Base-by-base conservation (phyloP, 2,113 vertebrate genomes). In the Pelecanus crispus region DNA sequence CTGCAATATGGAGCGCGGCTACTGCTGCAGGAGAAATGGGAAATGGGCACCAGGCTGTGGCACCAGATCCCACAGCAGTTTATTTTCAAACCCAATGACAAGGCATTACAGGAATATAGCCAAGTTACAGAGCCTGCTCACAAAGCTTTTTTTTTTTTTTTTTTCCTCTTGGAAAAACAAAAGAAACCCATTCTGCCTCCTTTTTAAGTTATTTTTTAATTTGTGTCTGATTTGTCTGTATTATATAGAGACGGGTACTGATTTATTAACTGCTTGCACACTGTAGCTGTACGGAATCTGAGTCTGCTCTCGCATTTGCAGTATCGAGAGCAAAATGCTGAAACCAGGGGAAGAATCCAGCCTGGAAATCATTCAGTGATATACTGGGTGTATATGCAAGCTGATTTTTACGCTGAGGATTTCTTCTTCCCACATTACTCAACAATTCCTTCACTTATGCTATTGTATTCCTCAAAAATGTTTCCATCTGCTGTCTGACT, bases 401-500 rank as follows among this genome's bases (percentile, higher is more conserved):
- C 86, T 91, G 62, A 56, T 86, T 96, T 95, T 94, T 90, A 74
- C 92, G 88, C 83, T n/a, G 84, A 81, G 91, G 83, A 88, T 96
- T 97, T 97, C 78, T 95, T 94, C 93, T 95, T 93, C 95, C 90
- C 88, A 83, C 90, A 86, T 96, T 95, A 96, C 93, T 96, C 97
- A 96, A 97, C 93, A 91, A 86, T 95, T 94, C 93, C 86, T 96
- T 93, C 88, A 80, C 87, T 97, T 86, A 93, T 50, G 81, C 94
- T 94, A 96, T 96, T 96, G 97, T 97, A 80, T 82, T 98, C 98
- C 98, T 98, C 98, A 97, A 97, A 95, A 97, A 97, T 47, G 94
- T 83, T 96, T 97, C 98, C 98, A 98, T 99, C 98, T 99, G 98
- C 96, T 98, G 93, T 88, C 95, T 98, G 98, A 98, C 98, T 98